Percentiles rank a stretch among this genome's conserved stretches.
Conservation (phyloP, 1,140 invertebrate species). For the Sycophaga agraensis region DNA sequence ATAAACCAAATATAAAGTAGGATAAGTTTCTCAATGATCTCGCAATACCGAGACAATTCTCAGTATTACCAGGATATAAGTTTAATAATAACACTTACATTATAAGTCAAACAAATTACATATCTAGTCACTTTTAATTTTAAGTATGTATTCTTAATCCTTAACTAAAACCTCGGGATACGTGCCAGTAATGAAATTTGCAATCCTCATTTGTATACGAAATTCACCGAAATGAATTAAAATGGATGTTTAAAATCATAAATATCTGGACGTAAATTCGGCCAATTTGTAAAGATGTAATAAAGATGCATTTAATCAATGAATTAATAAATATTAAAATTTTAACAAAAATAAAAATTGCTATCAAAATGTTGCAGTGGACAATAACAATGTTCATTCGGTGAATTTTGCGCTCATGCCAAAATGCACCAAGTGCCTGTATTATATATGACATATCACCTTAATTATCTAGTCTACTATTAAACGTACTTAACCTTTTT, state of each 20-base stretch:
- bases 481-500: neutral
- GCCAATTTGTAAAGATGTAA: too few species aligned
- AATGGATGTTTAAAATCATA: too few species aligned
- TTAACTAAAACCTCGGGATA: slow-evolving; percentile 5
- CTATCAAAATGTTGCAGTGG: too few species aligned
- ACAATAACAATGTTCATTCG: too few species aligned
- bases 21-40: slow-evolving; percentile 20
- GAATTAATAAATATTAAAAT: neutral
- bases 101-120: neutral
- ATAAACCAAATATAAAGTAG: slow-evolving; percentile 27
- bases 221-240: slow-evolving; percentile 5
- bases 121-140: slow-evolving; percentile 21
- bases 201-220: neutral
- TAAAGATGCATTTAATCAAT: too few species aligned
- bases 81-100: neutral
- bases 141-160: slow-evolving; percentile 7
- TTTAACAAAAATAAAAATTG: neutral
- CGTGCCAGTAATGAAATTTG: slow-evolving; percentile 21
- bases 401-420: slow-evolving; percentile 11
- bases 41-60: neutral
- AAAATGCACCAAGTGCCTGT: slow-evolving; percentile 27
- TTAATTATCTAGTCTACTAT: neutral
- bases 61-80: slow-evolving; percentile 29
- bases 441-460: neutral
- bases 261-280: too few species aligned